phyloP scores from a whole-genome alignment of 2,797 vertebrate genomes.

The Neopelma chrysocephalum region DNA sequence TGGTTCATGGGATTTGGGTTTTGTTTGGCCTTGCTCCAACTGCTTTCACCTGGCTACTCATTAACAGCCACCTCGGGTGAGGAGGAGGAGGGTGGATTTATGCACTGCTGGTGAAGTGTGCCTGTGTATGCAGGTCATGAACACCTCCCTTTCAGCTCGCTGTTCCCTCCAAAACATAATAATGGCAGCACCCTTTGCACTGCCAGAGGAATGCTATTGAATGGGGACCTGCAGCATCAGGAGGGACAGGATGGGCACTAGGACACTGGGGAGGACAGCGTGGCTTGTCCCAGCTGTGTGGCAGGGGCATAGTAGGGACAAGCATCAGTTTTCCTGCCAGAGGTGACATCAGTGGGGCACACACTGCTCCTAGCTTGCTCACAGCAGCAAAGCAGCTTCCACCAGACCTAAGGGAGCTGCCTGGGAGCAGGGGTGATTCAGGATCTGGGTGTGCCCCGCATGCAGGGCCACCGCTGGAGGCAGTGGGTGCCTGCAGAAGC shows the following conservation, averaged over 20 bases:
- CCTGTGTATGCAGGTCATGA: rapidly evolving
- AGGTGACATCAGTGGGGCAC: neutral
- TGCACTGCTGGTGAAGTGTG: rapidly evolving
- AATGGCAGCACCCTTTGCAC: neutral
- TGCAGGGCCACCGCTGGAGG: neutral
- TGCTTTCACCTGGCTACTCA: neutral
- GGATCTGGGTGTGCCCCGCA: rapidly evolving
- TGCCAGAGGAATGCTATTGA: neutral
- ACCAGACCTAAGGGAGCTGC: neutral
- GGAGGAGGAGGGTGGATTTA: neutral
- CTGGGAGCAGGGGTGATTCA: neutral
- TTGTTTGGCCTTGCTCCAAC: neutral
- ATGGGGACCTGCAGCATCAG: neutral
- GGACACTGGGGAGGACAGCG: neutral
- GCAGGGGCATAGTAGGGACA: neutral
- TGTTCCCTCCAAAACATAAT: neutral
- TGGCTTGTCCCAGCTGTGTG: neutral
- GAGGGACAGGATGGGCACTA: rapidly evolving
- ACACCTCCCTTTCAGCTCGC: neutral
- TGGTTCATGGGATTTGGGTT: rapidly evolving
- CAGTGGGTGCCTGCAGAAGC: neutral
- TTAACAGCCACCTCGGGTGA: rapidly evolving
- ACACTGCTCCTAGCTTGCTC: rapidly evolving
- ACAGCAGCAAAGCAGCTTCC: neutral
- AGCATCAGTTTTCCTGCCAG: neutral